phyloP scores from a whole-genome alignment of 2,113 vertebrate genomes.

The Dasypus novemcinctus region DNA sequence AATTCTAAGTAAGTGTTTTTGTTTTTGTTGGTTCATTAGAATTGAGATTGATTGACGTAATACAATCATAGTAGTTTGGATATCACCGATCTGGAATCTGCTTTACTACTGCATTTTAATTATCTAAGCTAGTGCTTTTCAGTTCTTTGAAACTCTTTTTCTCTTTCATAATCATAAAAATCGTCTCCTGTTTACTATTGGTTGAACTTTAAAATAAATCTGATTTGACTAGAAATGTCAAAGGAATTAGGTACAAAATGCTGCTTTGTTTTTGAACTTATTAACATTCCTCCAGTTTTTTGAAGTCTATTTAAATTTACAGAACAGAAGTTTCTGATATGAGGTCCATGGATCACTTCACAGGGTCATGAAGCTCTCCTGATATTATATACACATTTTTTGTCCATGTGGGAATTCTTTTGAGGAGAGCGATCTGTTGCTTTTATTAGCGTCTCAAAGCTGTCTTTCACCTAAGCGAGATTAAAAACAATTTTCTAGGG shows the following conservation, averaged over 20 bases:
- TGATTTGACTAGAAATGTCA: not conserved
- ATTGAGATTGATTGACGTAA: constrained; percentile 29
- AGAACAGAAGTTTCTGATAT: not conserved
- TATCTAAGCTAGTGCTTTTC: constrained; percentile 20
- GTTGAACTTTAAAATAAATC: constrained; percentile 49
- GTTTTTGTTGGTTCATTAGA: constrained; percentile 36
- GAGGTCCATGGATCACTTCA: not conserved
- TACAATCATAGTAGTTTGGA: not conserved
- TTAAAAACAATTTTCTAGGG: constrained; percentile 32
- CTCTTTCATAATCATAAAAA: not conserved
- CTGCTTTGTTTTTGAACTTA: constrained; percentile 22
- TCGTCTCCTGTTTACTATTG: not conserved
- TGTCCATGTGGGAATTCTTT: constrained; percentile 11
- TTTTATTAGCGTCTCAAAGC: constrained; percentile 31
- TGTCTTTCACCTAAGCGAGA: not conserved
- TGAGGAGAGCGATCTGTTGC: not conserved
- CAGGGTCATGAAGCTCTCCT: not conserved
- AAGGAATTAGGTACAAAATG: not conserved
- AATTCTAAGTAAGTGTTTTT: constrained; percentile 48
- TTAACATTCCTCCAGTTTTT: not conserved
- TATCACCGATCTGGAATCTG: constrained; percentile 15
- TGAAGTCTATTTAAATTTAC: constrained; percentile 48
- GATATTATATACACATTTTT: constrained; percentile 8
- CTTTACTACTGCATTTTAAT: not conserved
- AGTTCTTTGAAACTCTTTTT: constrained; percentile 37